These are phyloP conservation scores for Imbricaverruca yamaguchii DNA, from an alignment of 2,888 invertebrate genomes.

Conservation along the genomic window DNA sequence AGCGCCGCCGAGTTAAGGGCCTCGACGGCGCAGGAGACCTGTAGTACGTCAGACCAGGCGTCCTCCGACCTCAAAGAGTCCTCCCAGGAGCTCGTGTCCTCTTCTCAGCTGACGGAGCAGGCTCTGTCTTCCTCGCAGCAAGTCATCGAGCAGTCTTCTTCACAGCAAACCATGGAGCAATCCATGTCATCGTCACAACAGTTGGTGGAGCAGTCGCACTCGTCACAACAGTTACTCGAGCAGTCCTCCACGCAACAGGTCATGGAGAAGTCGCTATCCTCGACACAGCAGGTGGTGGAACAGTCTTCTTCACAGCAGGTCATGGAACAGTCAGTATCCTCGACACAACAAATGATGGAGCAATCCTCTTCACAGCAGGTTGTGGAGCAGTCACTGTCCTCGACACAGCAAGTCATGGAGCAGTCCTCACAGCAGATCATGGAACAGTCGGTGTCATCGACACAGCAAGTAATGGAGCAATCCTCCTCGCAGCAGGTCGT, in stretches of 20 bases:
- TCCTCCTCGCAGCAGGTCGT: background rate
- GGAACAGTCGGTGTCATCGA: background rate
- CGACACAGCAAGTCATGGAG: background rate
- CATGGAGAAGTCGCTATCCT: no score
- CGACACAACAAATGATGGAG: background rate
- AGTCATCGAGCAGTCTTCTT: background rate
- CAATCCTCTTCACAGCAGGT: background rate
- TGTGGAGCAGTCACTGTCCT: background rate
- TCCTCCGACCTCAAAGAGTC: background rate
- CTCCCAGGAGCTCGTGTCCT: background rate
- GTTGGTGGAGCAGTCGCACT: no score
- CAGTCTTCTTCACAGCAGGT: no score
- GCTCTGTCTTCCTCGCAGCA: background rate
- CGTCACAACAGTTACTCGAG: no score
- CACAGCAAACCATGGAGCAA: background rate
- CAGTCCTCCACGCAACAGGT: no score
- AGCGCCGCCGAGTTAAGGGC: conserved; percentile 14
- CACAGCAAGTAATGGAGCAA: background rate
- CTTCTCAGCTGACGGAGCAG: background rate
- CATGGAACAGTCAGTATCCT: background rate
- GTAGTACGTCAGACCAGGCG: background rate
- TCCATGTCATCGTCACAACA: no score
- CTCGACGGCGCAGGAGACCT: conserved; percentile 5
- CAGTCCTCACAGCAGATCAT: background rate
- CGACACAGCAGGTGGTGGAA: no score